A percentile compares a stretch with the other conserved stretches of the same genome.
Conservation (phyloP, 2,113 vertebrate genomes). For the Megaleporinus macrocephalus region DNA sequence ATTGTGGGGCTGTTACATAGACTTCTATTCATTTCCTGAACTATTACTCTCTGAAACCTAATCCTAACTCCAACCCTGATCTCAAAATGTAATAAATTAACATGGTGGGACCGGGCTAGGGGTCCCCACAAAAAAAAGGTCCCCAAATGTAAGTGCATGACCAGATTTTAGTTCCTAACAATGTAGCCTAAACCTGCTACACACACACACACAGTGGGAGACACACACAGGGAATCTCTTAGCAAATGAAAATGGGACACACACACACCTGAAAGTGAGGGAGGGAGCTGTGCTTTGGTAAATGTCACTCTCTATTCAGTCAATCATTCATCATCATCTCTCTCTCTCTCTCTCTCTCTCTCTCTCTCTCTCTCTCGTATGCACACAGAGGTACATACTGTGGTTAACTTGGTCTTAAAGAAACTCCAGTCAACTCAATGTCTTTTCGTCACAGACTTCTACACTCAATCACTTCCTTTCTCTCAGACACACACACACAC, state of each 20-base stretch:
- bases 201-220: neutral
- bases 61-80: too few species aligned
- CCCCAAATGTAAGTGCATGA: too few species aligned
- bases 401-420: neutral
- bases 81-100: too few species aligned
- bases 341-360: slow-evolving; percentile 3
- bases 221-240: neutral
- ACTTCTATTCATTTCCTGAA: too few species aligned
- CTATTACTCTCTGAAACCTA: too few species aligned
- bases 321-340: slow-evolving; percentile 49
- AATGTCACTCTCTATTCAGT: slow-evolving; percentile 46
- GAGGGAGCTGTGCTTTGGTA: slow-evolving; percentile 30
- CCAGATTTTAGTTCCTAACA: too few species aligned
- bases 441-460: neutral
- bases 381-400: slow-evolving; percentile 29
- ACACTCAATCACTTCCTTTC: slow-evolving; percentile 11
- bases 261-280: slow-evolving; percentile 2
- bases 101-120: too few species aligned
- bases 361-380: neutral
- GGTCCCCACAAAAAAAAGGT: too few species aligned
- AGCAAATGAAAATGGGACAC: neutral
- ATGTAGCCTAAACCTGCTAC: too few species aligned
- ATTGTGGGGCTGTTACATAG: too few species aligned
- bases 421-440: slow-evolving; percentile 9
- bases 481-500: slow-evolving; percentile 37